phyloP scores from a whole-genome alignment of 1,140 invertebrate species.

The Heliconius eleuchia region DNA sequence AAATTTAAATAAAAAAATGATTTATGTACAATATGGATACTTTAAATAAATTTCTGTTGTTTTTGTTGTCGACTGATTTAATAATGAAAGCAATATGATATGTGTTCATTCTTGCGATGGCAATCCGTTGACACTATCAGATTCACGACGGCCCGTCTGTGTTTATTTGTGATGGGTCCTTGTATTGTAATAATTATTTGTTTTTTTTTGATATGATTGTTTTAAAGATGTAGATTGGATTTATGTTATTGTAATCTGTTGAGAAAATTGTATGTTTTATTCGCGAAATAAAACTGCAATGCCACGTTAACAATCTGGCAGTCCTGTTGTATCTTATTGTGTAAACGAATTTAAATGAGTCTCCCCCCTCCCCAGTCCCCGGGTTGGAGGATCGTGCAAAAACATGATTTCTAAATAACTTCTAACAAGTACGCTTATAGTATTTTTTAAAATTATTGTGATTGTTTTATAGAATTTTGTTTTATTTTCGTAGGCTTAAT shows the following conservation, averaged over 20 bases:
- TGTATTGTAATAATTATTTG: background rate
- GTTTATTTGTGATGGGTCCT: background rate
- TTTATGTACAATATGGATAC: background rate
- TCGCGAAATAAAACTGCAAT: background rate
- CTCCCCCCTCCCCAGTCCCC: background rate
- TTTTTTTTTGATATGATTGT: background rate
- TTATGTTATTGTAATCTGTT: background rate
- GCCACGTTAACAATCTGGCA: background rate
- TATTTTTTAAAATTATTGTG: constrained; percentile 6
- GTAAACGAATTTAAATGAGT: background rate
- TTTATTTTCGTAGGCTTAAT: constrained; percentile 1
- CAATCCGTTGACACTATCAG: background rate
- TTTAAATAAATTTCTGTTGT: background rate
- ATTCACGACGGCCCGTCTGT: background rate
- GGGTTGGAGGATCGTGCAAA: background rate
- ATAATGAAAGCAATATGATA: constrained; percentile 37
- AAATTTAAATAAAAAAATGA: constrained; percentile 18
- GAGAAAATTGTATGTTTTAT: background rate
- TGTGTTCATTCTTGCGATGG: constrained; percentile 33
- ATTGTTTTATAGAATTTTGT: background rate
- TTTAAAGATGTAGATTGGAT: background rate
- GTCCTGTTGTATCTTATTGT: background rate
- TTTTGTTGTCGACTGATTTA: constrained; percentile 1
- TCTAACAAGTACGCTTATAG: background rate
- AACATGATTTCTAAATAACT: background rate